Evolutionary conservation across 2,888 invertebrate genomes (phyloP).

Genomic region (Papilio elwesi): DNA sequence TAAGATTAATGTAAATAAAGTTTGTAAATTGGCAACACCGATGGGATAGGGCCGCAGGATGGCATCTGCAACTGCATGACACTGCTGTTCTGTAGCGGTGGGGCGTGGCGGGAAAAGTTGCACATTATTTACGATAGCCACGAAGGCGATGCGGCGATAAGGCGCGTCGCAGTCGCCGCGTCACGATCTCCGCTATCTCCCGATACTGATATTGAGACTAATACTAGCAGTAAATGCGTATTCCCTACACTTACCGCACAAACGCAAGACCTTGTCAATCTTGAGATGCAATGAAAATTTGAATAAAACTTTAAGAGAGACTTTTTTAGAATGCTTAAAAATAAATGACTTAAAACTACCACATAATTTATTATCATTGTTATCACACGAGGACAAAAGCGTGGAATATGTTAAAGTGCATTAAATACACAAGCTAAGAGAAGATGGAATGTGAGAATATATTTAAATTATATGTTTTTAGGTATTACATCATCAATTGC

Average conservation of each 20-base stretch:
- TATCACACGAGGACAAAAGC: no score
- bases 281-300: neutral
- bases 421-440: no score
- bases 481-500: no score
- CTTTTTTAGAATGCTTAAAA: no score
- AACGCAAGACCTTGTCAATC: neutral
- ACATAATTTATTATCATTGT: no score
- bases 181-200: conserved; percentile 81
- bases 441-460: no score
- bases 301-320: neutral
- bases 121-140: conserved; percentile 83
- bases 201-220: conserved; percentile 78
- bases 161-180: conserved; percentile 81
- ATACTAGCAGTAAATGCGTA: conserved; percentile 57
- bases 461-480: no score
- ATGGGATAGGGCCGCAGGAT: neutral
- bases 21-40: neutral
- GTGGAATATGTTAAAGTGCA: no score
- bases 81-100: conserved; percentile 61
- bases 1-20: neutral
- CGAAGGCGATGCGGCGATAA: conserved; percentile 82
- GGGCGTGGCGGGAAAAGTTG: conserved; percentile 83
- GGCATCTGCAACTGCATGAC: conserved; percentile 57
- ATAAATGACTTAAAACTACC: no score
- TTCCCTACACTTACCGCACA: conserved; percentile 5